These are phyloP conservation scores for Pheosia gnoma DNA, from an alignment of 2,888 invertebrate species.

Conservation along the genomic window DNA sequence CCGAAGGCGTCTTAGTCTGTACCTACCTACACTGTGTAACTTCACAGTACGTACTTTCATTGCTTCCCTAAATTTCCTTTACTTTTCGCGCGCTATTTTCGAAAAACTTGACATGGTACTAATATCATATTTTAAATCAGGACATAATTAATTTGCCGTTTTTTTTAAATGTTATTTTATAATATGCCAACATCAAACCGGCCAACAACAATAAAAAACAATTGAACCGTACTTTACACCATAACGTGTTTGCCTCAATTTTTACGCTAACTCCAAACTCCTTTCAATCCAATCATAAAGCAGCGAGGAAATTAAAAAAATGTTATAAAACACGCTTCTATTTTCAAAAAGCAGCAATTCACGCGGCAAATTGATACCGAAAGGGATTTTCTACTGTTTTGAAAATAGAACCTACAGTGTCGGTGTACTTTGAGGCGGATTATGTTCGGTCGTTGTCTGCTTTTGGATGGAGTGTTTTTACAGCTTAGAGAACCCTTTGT, in stretches of 20 bases:
- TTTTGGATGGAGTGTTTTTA: constrained; percentile 77
- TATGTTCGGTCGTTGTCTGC: constrained; percentile 61
- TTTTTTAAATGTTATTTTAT: too few relatives aligned
- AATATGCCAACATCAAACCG: not conserved
- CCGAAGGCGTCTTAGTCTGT: not conserved
- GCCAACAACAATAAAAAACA: not conserved
- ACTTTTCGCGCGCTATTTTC: too few relatives aligned
- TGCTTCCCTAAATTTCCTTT: too few relatives aligned
- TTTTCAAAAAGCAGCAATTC: constrained; percentile 61
- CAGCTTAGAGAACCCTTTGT: constrained; percentile 80
- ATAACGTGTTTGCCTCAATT: constrained; percentile 24
- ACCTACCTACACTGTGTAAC: too few relatives aligned
- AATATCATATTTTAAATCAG: too few relatives aligned
- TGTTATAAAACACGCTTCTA: constrained; percentile 59
- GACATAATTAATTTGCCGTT: too few relatives aligned
- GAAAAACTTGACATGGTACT: too few relatives aligned
- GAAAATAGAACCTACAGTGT: constrained; percentile 67
- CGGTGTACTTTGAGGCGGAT: constrained; percentile 77
- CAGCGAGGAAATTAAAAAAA: constrained; percentile 51
- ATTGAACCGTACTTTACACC: constrained; percentile 17
- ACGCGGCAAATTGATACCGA: constrained; percentile 80
- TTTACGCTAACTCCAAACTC: constrained; percentile 30
- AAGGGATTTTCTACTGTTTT: constrained; percentile 82
- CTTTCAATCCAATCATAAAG: constrained; percentile 37
- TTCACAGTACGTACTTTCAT: too few relatives aligned